Conservation (phyloP, 2,113 vertebrate genomes). For the Pitta sordida region DNA sequence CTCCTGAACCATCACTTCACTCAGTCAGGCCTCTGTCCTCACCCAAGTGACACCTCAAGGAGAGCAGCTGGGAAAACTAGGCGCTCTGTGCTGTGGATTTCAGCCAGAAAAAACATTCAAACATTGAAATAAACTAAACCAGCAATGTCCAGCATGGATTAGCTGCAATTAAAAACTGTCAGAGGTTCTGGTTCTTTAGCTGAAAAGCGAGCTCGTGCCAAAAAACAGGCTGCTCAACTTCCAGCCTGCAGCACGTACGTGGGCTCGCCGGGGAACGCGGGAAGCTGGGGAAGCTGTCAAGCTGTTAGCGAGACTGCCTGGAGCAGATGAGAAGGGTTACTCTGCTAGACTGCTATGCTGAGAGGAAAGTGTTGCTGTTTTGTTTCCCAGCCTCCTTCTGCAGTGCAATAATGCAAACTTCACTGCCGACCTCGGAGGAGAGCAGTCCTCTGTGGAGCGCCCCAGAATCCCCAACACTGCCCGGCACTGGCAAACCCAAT, state of each 20-base stretch:
- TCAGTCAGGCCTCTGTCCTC: neutral
- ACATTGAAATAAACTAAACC: neutral
- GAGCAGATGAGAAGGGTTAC: neutral
- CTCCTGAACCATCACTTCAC: accelerated
- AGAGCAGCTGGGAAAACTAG: neutral
- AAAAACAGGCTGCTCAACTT: neutral
- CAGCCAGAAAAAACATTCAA: neutral
- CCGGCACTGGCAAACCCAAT: accelerated
- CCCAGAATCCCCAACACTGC: neutral
- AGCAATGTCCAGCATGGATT: neutral
- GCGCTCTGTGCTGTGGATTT: neutral
- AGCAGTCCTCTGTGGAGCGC: neutral
- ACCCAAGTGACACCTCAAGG: accelerated
- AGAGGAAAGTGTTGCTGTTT: neutral
- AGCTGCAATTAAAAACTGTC: neutral
- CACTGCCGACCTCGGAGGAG: neutral
- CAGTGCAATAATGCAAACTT: neutral
- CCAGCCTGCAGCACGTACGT: neutral
- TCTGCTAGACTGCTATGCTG: neutral
- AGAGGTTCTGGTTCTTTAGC: neutral
- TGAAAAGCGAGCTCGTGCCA: neutral
- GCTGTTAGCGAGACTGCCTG: neutral
- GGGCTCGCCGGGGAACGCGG: neutral
- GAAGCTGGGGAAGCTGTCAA: slow-evolving; percentile 11
- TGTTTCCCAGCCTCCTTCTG: neutral